phyloP scores from a whole-genome alignment of 2,888 invertebrate species.

The Enchytraeus crypticus region DNA sequence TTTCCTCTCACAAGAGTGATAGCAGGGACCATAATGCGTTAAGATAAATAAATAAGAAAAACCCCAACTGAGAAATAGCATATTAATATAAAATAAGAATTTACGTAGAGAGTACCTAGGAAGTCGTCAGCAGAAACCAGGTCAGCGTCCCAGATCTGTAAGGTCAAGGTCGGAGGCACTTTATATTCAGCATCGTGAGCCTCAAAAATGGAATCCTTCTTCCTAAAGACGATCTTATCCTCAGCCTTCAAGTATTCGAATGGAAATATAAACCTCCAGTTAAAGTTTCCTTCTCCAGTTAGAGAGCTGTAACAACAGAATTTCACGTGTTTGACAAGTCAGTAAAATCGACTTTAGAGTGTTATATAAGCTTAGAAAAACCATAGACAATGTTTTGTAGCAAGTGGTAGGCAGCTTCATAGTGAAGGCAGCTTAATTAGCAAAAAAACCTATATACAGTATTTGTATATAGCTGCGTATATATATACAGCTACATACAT shows the following conservation, averaged over 20 bases:
- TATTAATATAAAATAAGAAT: neutral
- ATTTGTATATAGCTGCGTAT: too few relatives aligned
- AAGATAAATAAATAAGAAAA: neutral
- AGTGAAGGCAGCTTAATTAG: too few relatives aligned
- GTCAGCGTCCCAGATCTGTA: constrained; percentile 63
- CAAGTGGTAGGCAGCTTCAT: too few relatives aligned
- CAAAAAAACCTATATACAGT: too few relatives aligned
- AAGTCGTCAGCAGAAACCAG: constrained; percentile 63
- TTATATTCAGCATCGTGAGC: constrained; percentile 66
- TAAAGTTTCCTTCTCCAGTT: constrained; percentile 69
- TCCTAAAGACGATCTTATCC: constrained; percentile 55
- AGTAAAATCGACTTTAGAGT: too few relatives aligned
- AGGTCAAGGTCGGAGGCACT: constrained; percentile 60
- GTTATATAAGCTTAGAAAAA: too few relatives aligned
- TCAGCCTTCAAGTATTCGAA: constrained; percentile 65
- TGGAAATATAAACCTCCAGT: constrained; percentile 74
- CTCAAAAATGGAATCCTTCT: constrained; percentile 57
- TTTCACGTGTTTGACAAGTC: too few relatives aligned
- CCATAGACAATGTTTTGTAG: too few relatives aligned
- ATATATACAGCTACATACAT: too few relatives aligned
- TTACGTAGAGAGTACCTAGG: too few relatives aligned
- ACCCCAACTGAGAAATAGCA: neutral
- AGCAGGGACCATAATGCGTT: neutral
- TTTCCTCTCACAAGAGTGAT: neutral
- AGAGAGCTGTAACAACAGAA: constrained; percentile 53